Evolutionary conservation across 2,888 invertebrate genomes (phyloP), one percentile per base, ranked within the genome.

Genomic region (Drosophila mercatorum): DNA sequence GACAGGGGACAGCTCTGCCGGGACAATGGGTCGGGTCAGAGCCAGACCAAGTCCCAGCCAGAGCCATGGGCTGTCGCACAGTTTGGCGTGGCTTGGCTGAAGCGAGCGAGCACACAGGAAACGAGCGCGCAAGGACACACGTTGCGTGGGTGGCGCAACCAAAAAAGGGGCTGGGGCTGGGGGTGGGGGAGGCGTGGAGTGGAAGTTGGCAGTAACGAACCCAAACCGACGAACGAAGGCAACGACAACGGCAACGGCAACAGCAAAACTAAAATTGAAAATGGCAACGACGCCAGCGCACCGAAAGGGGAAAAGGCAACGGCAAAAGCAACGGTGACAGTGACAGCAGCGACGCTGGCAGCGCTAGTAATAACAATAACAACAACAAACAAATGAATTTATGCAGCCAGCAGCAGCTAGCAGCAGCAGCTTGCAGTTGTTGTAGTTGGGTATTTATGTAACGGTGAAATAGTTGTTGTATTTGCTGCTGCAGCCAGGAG

Each of bases 261-360:
- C 70, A 75, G 77, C 83, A 78, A 85, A 85, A 83, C 83, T 83
- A 83, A 83, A 83, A 85, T 83, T 85, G 83, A 85, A 83, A 83
- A 85, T 84, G 85, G 80, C 82, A 85, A 83, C 78, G 78, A 75
- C 17, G 68, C 55, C 62, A 61, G 36, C 40, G 36, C 40, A 52
- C 55, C 75, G 68, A 74, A 74, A 63, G 71, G 74, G 81, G 74
- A 68, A 68, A 76, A 70, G 44, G 58, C 55, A 58, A 60, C 44
- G 65, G 49, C 51, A 51, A 51, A 51, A 51, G 40, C 51, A 57
- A 31, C 67, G 63, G 79, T 63, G 71, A 72, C 81, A 72, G 75
- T 68, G 63, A 68, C 82, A 75, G 80, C 68, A 61, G 68, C 71
- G 64, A 76, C 73, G 83, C 60, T 68, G 53, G 74, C 84, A 77